A percentile compares a stretch with the other conserved stretches of the same genome.
Conservation (phyloP, 2,797 vertebrate genomes). For the Typhlichthys eigenmanni region DNA sequence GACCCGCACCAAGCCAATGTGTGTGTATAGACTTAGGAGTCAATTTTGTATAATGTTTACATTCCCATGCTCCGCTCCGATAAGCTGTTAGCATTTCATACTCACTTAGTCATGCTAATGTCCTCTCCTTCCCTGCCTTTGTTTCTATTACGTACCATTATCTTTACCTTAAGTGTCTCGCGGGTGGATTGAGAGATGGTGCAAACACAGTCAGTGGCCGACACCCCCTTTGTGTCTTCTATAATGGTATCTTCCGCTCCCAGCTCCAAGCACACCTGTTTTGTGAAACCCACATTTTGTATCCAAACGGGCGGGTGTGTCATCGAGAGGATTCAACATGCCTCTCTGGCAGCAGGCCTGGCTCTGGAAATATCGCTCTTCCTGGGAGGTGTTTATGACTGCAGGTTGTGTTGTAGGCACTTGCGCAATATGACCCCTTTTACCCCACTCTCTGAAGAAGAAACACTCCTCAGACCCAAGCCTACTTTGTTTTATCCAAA, state of each 20-base stretch:
- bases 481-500: conserved; percentile 33
- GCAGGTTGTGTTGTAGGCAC: conserved; percentile 49
- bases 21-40: conserved; percentile 47
- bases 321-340: conserved; percentile 17
- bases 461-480: conserved; percentile 17
- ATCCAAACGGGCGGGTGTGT: conserved; percentile 49
- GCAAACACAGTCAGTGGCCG: not conserved
- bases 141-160: conserved; percentile 12
- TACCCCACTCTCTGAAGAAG: conserved; percentile 16
- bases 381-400: conserved; percentile 55
- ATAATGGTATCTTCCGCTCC: not conserved
- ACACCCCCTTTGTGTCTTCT: not conserved
- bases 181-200: conserved; percentile 16
- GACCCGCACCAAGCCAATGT: conserved; percentile 55
- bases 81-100: conserved; percentile 2
- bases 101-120: conserved; percentile 18
- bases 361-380: not conserved
- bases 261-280: conserved; percentile 50
- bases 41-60: conserved; percentile 55
- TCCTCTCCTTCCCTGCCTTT: not conserved
- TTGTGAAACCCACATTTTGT: conserved; percentile 22
- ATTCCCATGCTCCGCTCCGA: conserved; percentile 33
- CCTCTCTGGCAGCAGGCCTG: conserved; percentile 18
- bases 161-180: not conserved
- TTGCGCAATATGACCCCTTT: conserved; percentile 37